Base-by-base conservation (phyloP, 2,797 vertebrate genomes). In the Rousettus madagascariensis region DNA sequence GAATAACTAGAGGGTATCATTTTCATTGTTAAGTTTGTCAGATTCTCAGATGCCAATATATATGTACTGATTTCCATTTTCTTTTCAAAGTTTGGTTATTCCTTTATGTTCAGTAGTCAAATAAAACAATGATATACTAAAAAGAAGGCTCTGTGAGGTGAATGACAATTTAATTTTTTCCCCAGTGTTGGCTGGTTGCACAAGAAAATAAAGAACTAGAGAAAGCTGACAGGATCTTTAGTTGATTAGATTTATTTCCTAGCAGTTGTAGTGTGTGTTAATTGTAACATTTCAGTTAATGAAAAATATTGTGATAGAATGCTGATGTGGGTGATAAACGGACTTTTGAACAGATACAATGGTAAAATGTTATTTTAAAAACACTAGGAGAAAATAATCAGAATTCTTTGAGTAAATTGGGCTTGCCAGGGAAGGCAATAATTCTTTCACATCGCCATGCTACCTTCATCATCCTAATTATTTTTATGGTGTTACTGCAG, bases 291-390 rank as follows among this genome's bases (percentile, higher is more conserved):
- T 97, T 95, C 61, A 94, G 94, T 74, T 96, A 95, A 95, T 78
- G 66, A 95, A 95, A 96, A 98, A 97, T 96, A 97, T 85, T 97
- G 71, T 96, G 95, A 92, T 77, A 78, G 85, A 92, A 92, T 0
- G n/a, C 26, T 86, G 51, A 89, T 69, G 69, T 82, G 78, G 78
- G 24, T 80, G 79, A 91, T 92, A 92, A 92, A 94, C 0, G n/a
- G 92, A 86, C 74, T 94, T 97, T 90, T 89, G 78, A 95, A 75
- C 28, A 96, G 78, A 91, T 33, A 86, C 1, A 43, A 68, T 30
- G 69, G 41, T 63, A 89, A 89, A 84, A 68, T 41, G 28, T 43
- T 94, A 69, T 89, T 94, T 97, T 90, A 66, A 88, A 95, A 90
- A 91, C 33, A 85, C 12, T 69, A 46, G n/a, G 68, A 89, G 41